Evolutionary conservation across 2,113 vertebrate species (phyloP).

Genomic region (Neomonachus schauinslandi): DNA sequence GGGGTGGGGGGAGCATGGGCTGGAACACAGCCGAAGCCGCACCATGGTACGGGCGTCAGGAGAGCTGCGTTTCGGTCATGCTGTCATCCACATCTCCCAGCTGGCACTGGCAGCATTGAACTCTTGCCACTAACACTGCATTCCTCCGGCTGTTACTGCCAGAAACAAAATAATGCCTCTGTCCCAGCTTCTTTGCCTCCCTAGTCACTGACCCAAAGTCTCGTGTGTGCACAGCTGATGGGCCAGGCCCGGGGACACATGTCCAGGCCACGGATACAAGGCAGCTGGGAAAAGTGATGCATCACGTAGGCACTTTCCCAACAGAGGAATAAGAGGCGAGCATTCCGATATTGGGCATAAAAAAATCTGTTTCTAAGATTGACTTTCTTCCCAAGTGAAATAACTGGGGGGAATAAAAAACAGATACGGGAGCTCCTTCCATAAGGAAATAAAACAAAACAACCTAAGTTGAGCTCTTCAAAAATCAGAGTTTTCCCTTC

Average conservation of each 20-base stretch:
- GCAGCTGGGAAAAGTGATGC: neutral
- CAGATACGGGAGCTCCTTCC: neutral
- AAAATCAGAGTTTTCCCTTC: slow-evolving; percentile 7
- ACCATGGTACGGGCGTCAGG: neutral
- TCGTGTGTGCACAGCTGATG: neutral
- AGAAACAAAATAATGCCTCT: neutral
- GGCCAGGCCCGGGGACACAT: neutral
- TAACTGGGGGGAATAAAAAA: neutral
- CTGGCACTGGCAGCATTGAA: neutral
- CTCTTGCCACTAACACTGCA: neutral
- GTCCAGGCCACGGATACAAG: neutral
- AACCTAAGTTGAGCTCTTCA: neutral
- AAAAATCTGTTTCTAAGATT: neutral
- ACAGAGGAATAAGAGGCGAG: neutral
- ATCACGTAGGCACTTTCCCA: neutral
- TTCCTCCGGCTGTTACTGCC: neutral
- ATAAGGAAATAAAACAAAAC: neutral
- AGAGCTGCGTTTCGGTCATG: neutral
- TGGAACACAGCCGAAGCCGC: neutral
- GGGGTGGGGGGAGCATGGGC: neutral
- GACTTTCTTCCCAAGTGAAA: neutral
- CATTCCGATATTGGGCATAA: neutral
- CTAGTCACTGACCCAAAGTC: neutral
- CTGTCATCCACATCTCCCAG: neutral
- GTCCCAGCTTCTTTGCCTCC: neutral